A percentile compares a stretch with the other conserved stretches of the same genome.
These are phyloP conservation scores for Stomatorhinus ivindoensis DNA, from an alignment of 2,113 vertebrate species.

Conservation along the genomic window DNA sequence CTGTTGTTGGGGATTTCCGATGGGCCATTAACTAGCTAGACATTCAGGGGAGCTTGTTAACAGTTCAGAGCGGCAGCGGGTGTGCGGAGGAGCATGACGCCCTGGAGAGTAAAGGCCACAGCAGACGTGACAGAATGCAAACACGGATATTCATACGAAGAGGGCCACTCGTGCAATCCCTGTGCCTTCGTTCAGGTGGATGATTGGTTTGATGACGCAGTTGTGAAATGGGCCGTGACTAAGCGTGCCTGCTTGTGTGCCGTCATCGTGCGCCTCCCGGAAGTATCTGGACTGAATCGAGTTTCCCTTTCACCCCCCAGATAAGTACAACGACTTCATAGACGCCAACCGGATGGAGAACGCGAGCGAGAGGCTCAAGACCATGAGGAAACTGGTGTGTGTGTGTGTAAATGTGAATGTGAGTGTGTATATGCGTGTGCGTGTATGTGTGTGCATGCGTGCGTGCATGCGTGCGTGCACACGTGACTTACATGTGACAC, in stretches of 20 bases:
- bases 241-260: background rate
- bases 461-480: background rate
- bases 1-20: background rate
- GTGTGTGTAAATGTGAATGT: background rate
- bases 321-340: slow-evolving; percentile 94
- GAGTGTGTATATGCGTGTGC: background rate
- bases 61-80: background rate
- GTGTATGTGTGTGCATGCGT: background rate
- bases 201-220: background rate
- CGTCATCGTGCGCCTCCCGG: background rate
- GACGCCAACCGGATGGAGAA: slow-evolving; percentile 89
- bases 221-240: background rate
- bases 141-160: background rate
- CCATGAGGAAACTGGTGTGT: slow-evolving; percentile 82
- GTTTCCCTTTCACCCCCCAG: slow-evolving; percentile 44
- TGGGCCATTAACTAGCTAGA: background rate
- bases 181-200: background rate
- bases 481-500: background rate
- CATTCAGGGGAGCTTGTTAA: background rate
- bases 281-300: background rate
- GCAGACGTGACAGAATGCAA: background rate
- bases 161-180: background rate
- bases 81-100: background rate
- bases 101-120: background rate
- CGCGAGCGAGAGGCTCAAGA: slow-evolving; percentile 80